A percentile compares a stretch with the other conserved stretches of the same genome.
phyloP scores from a whole-genome alignment of 2,113 vertebrate species.

The Hirundichthys speculiger region DNA sequence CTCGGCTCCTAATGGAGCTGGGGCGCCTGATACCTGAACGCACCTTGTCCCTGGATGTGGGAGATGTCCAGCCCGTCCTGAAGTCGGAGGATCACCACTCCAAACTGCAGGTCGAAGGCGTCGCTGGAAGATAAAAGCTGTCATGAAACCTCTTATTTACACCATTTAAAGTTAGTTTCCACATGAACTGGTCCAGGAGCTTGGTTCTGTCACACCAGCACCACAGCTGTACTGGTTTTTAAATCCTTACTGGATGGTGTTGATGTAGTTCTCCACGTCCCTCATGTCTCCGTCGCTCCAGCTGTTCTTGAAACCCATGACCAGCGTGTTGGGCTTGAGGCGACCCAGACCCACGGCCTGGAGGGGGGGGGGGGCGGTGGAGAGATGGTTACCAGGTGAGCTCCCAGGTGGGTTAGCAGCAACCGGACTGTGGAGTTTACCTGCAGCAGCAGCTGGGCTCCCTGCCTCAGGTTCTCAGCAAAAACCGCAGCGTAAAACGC shows the following conservation, averaged over 20 bases:
- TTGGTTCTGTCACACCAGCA: too few species aligned
- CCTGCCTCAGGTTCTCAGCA: conserved; percentile 91
- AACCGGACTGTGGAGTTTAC: too few species aligned
- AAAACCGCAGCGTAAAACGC: conserved; percentile 93
- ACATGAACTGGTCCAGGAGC: too few species aligned
- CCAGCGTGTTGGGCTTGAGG: conserved; percentile 93
- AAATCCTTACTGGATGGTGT: conserved; percentile 90
- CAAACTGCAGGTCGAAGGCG: conserved; percentile 94
- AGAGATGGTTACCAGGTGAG: neutral
- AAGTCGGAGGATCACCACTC: conserved; percentile 92
- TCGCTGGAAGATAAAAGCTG: conserved; percentile 79
- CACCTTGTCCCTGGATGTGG: conserved; percentile 94
- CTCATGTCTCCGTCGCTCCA: conserved; percentile 92
- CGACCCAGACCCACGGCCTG: conserved; percentile 94
- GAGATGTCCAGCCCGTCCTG: conserved; percentile 94
- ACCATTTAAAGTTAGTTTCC: too few species aligned
- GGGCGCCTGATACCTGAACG: too few species aligned
- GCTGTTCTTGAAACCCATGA: conserved; percentile 96
- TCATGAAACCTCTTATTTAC: neutral
- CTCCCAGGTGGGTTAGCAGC: too few species aligned
- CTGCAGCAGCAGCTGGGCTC: conserved; percentile 93
- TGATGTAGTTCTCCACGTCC: conserved; percentile 94
- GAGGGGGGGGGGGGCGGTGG: neutral
- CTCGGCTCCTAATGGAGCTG: too few species aligned
- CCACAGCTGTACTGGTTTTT: too few species aligned